Evolutionary conservation across 2,888 invertebrate genomes (phyloP), one percentile per base, ranked within the genome.

Genomic region (Neoitamus cyanurus): DNA sequence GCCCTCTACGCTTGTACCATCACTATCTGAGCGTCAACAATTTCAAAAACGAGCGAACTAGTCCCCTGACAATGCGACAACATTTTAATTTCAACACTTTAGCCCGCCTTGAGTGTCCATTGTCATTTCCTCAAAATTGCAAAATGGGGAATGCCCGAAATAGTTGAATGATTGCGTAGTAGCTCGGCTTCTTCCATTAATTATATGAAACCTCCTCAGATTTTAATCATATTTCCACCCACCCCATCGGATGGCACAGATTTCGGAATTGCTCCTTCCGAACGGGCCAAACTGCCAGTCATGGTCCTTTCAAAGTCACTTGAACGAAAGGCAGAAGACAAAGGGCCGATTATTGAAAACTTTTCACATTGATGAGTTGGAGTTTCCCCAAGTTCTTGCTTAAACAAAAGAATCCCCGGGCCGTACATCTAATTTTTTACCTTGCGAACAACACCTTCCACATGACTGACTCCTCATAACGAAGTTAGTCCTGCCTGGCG

Each of bases 401-500:
- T 82, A 69, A 37, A 82, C 69, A 69, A 82, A 36, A 69, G 82
- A 82, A 69, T 82, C 31, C 36, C 15, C 20, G 25, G 11, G 28
- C 34, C 20, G 15, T 31, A 31, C 69, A 37, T 69, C 82, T 82
- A 82, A 82, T 82, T 82, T 82, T 82, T 82, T 82, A 69, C 68
- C 69, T 82, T 31, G 68, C 69, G 25, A 69, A 82, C 37, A 82
- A 82, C 69, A 69, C 82, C 69, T 82, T 82, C 69, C 37, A 82
- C 82, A 82, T 82, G 82, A 69, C 82, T 68, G 68, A 34, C 7
- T 82, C 69, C 82, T 82, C 69, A 82, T 82, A 82, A 82, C 82
- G 31, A 82, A 68, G 82, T 69, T 42, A 68, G 69, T 69, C 69
- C 28, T 68, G 13, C 86, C 86, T 85, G 78, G 84, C 85, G 86